phyloP scores from a whole-genome alignment of 2,888 invertebrate genomes.

The Rutpela maculata region DNA sequence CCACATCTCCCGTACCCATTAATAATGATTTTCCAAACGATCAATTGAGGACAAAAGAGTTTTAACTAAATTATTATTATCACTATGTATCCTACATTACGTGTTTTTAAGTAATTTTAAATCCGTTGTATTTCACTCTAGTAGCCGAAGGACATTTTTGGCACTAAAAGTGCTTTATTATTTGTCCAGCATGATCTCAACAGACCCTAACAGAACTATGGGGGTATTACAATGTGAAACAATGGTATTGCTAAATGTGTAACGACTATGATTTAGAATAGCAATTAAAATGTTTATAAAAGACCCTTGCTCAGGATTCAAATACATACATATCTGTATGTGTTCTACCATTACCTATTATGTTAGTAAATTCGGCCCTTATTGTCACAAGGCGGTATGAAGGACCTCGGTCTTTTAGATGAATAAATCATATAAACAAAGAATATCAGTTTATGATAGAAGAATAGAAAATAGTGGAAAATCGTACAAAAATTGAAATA shows the following conservation, averaged over 20 bases:
- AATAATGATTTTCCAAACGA: too few relatives aligned
- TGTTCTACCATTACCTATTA: conserved; percentile 4
- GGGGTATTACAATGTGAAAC: conserved; percentile 19
- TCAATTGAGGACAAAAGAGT: too few relatives aligned
- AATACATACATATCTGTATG: conserved; percentile 55
- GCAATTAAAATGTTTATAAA: conserved; percentile 73
- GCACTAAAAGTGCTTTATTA: background rate
- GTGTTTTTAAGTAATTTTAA: too few relatives aligned
- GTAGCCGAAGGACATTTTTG: background rate
- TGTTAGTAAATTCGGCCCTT: conserved; percentile 11
- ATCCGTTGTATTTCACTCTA: background rate
- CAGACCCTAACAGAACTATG: conserved; percentile 7
- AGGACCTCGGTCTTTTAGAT: background rate
- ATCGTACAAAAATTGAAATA: too few relatives aligned
- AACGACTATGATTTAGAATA: conserved; percentile 72
- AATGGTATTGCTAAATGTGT: conserved; percentile 49
- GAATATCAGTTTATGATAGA: too few relatives aligned
- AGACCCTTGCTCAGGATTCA: conserved; percentile 56
- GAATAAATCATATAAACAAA: background rate
- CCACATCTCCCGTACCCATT: too few relatives aligned
- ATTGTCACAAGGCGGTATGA: background rate
- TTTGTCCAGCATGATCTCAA: conserved; percentile 2
- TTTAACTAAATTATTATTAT: too few relatives aligned
- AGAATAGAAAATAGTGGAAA: too few relatives aligned
- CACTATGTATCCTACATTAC: too few relatives aligned